Percentiles rank a stretch among this genome's conserved stretches.
Conservation (phyloP, 2,888 invertebrate species). For the Aporophyla lueneburgensis region DNA sequence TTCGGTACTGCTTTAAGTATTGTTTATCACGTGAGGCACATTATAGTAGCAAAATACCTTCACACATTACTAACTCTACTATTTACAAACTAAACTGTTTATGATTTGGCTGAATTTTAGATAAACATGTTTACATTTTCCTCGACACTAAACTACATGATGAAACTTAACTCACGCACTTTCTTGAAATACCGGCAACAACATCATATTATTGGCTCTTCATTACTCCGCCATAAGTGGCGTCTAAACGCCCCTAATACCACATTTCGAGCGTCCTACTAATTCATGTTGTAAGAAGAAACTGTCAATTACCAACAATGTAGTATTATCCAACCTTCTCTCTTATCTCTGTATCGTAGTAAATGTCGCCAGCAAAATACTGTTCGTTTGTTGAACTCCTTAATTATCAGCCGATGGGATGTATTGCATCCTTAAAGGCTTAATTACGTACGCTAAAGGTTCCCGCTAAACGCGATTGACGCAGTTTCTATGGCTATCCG, state of each 20-base stretch:
- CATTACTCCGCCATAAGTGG: constrained; percentile 44
- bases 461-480: constrained; percentile 72
- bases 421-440: constrained; percentile 76
- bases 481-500: constrained; percentile 76
- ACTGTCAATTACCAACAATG: constrained; percentile 67
- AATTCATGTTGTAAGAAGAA: constrained; percentile 54
- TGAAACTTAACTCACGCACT: constrained; percentile 32
- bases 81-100: constrained; percentile 18
- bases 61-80: constrained; percentile 37
- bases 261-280: constrained; percentile 48
- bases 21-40: constrained; percentile 45
- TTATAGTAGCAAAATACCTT: constrained; percentile 39
- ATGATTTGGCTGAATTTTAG: constrained; percentile 12
- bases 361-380: constrained; percentile 65
- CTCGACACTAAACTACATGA: constrained; percentile 8
- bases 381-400: constrained; percentile 71
- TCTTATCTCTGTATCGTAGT: constrained; percentile 63
- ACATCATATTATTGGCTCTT: constrained; percentile 42
- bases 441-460: constrained; percentile 75
- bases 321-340: constrained; percentile 60
- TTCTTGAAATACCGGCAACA: constrained; percentile 31
- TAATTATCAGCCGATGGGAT: constrained; percentile 74
- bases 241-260: constrained; percentile 45
- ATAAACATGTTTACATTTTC: constrained; percentile 42
- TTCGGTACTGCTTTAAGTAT: constrained; percentile 45